Base-by-base conservation (phyloP, 1,140 invertebrate genomes). In the Musca domestica region DNA sequence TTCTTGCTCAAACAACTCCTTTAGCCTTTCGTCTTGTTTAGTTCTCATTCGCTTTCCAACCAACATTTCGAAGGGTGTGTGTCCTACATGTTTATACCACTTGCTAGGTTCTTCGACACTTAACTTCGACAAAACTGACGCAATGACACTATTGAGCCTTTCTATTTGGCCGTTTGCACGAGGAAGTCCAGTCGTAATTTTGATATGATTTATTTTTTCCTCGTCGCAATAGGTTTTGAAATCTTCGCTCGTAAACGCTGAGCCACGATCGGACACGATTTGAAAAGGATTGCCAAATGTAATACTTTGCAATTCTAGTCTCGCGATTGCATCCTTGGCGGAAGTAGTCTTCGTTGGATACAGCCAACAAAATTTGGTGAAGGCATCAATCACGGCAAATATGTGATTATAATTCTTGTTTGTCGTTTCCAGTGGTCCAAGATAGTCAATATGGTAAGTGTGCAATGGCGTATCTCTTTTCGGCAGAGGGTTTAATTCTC, bases 351-450 rank as follows among this genome's bases (percentile, higher is more conserved):
- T 81, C 9, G 76, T 73, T 2, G 80, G 73, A 65, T 79, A 83
- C 27, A 30, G 64, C n/a, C n/a, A n/a, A n/a, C n/a, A n/a, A n/a
- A n/a, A n/a, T n/a, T n/a, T n/a, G n/a, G n/a, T n/a, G n/a, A 77
- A 77, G 2, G 64, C 68, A 67, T 80, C 76, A 10, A 76, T 56
- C 0, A 78, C 70, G 5, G 71, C 69, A 1, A 80, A 67, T 23
- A 82, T 70, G 65, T 80, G 64, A 15, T 77, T 74, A 68, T 84
- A 83, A 19, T 72, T 70, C 47, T 84, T 84, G 10, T 69, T 71
- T 0, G 79, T 78, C 14, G 71, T 56, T 46, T 68, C 52, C 3
- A 84, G 41, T 7, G 82, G 83, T 64, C 83, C 81, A 4, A 70
- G 47, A 58, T 65, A 67, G 30, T 71, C 70, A 19, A 71, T 23